Evolutionary conservation across 1,140 invertebrate genomes (phyloP), one percentile per base, ranked within the genome.

Genomic region (Oryctes rhinoceros): DNA sequence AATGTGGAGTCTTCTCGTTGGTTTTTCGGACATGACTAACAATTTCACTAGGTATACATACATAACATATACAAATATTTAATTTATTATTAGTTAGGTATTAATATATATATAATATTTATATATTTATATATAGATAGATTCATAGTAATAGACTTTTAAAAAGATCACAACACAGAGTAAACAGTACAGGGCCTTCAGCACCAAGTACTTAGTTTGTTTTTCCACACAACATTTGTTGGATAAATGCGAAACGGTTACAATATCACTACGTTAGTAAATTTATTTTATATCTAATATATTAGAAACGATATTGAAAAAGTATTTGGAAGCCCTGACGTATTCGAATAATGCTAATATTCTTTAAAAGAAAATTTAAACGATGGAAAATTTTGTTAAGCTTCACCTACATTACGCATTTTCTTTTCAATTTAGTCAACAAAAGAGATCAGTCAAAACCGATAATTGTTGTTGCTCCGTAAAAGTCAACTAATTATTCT

Each of bases 91-190:
- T 76, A 84, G 82, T 84, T 82, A 87, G 85, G 86, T 86, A 86
- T 85, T 86, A 86, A 87, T 87, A 87, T 76, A 76, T 76, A 76
- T 71, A 71, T 71, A 35, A 71, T 71, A 71, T 71, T 71, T 71
- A 71, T 71, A 71, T 71, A 35, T 71, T 71, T 71, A 71, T 71
- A 71, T 78, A 78, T 86, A 87, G 84, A 86, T 87, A 87, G 85
- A 87, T 87, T 87, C 84, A 87, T 87, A 87, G 86, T 87, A 87
- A 87, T 87, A 87, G 86, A 87, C 85, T 87, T 87, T 85, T 86
- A 87, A 87, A 87, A 87, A 87, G 87, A 87, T 87, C 87, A 87
- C 87, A 87, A 87, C 86, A 87, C 87, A 87, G 87, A 87, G 86
- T 87, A 86, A 87, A 84, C 81, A 83, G 82, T 85, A 85, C 79